phyloP scores from a whole-genome alignment of 2,113 vertebrate species.

The Corvus moneduloides region DNA sequence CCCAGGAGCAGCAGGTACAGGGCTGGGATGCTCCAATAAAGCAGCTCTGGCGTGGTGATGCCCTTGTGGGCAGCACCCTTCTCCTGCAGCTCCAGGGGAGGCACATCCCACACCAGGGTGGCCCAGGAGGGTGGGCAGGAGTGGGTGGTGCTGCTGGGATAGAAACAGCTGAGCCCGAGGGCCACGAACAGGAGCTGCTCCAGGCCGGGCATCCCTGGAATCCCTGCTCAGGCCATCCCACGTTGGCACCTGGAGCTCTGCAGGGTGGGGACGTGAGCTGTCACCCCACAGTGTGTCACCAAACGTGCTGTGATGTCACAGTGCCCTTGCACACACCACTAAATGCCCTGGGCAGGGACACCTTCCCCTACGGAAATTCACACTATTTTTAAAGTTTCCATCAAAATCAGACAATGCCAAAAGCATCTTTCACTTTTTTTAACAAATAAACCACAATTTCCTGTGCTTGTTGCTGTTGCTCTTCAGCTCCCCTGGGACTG shows the following conservation, averaged over 20 bases:
- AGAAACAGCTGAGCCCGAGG: neutral
- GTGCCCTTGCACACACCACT: accelerated
- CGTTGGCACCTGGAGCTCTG: neutral
- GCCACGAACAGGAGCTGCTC: neutral
- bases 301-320: neutral
- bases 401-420: neutral
- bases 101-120: conserved; percentile 8
- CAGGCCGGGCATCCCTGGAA: neutral
- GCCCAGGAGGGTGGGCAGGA: neutral
- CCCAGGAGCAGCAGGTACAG: neutral
- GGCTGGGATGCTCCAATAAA: neutral
- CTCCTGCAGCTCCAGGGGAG: neutral
- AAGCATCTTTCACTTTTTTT: neutral
- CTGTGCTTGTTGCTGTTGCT: neutral
- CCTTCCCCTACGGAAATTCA: accelerated
- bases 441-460: accelerated
- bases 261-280: neutral
- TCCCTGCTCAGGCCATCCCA: neutral
- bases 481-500: neutral
- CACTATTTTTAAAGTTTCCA: accelerated
- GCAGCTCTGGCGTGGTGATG: accelerated
- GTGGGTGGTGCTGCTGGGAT: accelerated
- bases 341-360: accelerated
- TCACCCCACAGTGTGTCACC: neutral
- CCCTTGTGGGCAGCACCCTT: neutral